A percentile compares a stretch with the other conserved stretches of the same genome.
These are phyloP conservation scores for Ariolimax columbianus DNA, from an alignment of 2,888 invertebrate species.

Conservation along the genomic window DNA sequence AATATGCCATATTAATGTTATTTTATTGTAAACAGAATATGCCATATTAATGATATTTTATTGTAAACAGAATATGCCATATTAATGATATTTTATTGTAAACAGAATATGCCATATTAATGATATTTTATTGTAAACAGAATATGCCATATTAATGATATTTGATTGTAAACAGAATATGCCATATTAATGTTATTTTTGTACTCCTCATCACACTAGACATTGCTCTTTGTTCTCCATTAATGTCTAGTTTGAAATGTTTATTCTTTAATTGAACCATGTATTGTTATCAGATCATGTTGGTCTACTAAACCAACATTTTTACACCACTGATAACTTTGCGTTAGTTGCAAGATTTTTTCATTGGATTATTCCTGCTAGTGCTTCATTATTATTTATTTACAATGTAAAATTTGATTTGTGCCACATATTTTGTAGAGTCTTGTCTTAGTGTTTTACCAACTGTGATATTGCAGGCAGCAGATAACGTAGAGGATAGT, in stretches of 20 bases:
- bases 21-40: too few species aligned
- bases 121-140: too few species aligned
- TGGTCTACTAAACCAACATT: not conserved
- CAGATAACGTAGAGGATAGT: conserved; percentile 50
- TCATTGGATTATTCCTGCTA: not conserved
- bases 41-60: too few species aligned
- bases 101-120: too few species aligned
- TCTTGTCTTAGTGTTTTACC: conserved; percentile 11
- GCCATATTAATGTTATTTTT: too few species aligned
- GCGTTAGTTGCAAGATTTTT: not conserved
- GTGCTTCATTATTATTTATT: not conserved
- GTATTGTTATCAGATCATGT: not conserved
- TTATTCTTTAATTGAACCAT: not conserved
- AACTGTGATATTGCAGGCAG: conserved; percentile 48
- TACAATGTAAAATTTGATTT: not conserved
- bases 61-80: too few species aligned
- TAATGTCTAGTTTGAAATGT: not conserved
- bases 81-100: too few species aligned
- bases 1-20: too few species aligned
- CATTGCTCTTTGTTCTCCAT: not conserved
- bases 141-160: too few species aligned
- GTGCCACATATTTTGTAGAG: not conserved
- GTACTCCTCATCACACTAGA: too few species aligned
- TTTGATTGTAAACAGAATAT: too few species aligned
- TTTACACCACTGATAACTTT: not conserved